These are phyloP conservation scores for Allacma fusca DNA, from an alignment of 2,888 invertebrate species.

Conservation along the genomic window DNA sequence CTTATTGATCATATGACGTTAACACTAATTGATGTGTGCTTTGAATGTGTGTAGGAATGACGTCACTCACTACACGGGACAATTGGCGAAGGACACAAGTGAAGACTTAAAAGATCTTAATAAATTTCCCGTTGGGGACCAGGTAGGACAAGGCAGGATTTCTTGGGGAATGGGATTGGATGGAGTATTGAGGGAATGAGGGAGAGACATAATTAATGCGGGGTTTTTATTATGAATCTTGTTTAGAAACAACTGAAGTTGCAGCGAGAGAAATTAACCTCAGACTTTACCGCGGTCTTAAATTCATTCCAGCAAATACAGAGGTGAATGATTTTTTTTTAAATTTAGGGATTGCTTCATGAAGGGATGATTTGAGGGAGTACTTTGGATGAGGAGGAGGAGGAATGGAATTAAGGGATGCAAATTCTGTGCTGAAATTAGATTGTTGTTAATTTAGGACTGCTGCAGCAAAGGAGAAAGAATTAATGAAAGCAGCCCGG, in stretches of 20 bases:
- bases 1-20: not conserved
- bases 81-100: constrained; percentile 91
- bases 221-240: not conserved
- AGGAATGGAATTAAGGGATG: not conserved
- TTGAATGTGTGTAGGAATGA: constrained; percentile 74
- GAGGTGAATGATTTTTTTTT: constrained; percentile 47
- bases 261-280: constrained; percentile 86
- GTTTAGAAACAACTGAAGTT: constrained; percentile 78
- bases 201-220: constrained; percentile 5
- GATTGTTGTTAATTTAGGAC: constrained; percentile 67
- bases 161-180: not conserved
- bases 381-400: not conserved
- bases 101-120: constrained; percentile 82
- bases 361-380: not conserved
- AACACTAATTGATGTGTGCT: not conserved
- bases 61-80: constrained; percentile 94
- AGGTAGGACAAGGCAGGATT: constrained; percentile 33
- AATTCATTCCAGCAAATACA: constrained; percentile 79
- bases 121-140: constrained; percentile 64
- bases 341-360: not conserved
- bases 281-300: constrained; percentile 88
- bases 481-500: constrained; percentile 73
- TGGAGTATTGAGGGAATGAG: too few species aligned
- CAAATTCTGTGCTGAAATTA: too few species aligned
- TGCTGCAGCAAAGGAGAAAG: constrained; percentile 90